These are phyloP conservation scores for Drosophila sucinea DNA, from an alignment of 1,140 invertebrate genomes.

Conservation along the genomic window DNA sequence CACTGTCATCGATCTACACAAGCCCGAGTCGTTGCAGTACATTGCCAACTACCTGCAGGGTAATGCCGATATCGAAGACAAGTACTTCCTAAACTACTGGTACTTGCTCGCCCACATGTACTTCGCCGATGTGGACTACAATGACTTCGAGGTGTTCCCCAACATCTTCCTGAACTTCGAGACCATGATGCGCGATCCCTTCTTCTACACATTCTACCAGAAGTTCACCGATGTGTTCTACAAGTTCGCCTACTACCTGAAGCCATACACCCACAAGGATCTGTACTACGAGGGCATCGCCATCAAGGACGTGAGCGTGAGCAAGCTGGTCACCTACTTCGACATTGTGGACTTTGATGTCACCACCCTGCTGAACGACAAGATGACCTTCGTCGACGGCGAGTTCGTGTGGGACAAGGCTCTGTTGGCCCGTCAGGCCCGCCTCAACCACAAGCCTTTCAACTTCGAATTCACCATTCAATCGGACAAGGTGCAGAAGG, in stretches of 20 bases:
- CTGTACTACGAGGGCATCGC: slow-evolving; percentile 86
- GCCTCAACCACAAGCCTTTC: slow-evolving; percentile 88
- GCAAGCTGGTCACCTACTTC: slow-evolving; percentile 88
- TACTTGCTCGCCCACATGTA: slow-evolving; percentile 84
- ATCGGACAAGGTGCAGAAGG: slow-evolving; percentile 83
- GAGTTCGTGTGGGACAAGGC: slow-evolving; percentile 75
- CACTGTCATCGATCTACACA: slow-evolving; percentile 84
- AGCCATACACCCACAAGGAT: slow-evolving; percentile 86
- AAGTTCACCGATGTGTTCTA: slow-evolving; percentile 84
- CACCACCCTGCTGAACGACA: slow-evolving; percentile 86
- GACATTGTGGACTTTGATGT: slow-evolving; percentile 88
- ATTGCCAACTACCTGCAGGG: slow-evolving; percentile 88
- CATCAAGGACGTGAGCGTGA: slow-evolving; percentile 86
- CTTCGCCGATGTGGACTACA: slow-evolving; percentile 75
- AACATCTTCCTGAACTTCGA: slow-evolving; percentile 84
- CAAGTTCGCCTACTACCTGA: slow-evolving; percentile 84
- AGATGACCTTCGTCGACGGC: slow-evolving; percentile 75
- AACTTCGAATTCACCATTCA: slow-evolving; percentile 84
- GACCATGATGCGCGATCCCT: slow-evolving; percentile 87
- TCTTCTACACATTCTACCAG: slow-evolving; percentile 87
- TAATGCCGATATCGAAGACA: slow-evolving; percentile 87
- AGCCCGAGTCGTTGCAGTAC: slow-evolving; percentile 85
- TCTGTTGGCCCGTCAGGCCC: slow-evolving; percentile 82
- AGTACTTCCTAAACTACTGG: slow-evolving; percentile 85
- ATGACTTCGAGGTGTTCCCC: slow-evolving; percentile 68